Evolutionary conservation across 2,797 vertebrate genomes (phyloP).

Genomic region (Babyrousa celebensis): DNA sequence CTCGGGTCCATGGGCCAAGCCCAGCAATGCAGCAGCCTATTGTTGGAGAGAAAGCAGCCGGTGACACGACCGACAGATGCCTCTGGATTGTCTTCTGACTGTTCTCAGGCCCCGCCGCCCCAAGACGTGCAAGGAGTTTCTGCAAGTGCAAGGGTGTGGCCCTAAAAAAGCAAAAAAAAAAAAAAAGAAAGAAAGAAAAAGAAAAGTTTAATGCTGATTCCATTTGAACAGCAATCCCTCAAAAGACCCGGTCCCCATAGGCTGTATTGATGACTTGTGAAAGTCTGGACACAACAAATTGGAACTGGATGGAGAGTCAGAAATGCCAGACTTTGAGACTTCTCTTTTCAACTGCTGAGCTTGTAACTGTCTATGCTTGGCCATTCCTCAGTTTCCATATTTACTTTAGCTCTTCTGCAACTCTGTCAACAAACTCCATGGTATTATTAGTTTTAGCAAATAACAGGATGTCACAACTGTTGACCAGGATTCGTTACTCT

Average conservation of each 20-base stretch:
- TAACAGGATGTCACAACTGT: conserved; percentile 82
- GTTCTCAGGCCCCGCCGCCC: not conserved
- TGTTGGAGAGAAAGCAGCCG: not conserved
- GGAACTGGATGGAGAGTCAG: conserved; percentile 48
- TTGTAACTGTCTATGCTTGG: conserved; percentile 74
- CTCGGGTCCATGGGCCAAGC: conserved; percentile 14
- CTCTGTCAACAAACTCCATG: conserved; percentile 80
- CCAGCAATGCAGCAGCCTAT: not conserved
- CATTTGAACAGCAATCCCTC: conserved; percentile 47
- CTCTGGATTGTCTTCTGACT: conserved; percentile 39
- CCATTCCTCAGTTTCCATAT: conserved; percentile 84
- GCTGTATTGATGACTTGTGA: conserved; percentile 11
- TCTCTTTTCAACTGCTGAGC: conserved; percentile 66
- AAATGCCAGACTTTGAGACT: conserved; percentile 64
- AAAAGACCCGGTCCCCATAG: not conserved
- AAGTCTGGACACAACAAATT: conserved; percentile 40
- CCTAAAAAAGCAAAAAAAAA: no score
- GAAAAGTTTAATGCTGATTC: conserved; percentile 26
- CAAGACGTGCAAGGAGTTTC: conserved; percentile 39
- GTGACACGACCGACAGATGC: not conserved
- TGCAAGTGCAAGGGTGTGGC: not conserved
- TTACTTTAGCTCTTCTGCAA: conserved; percentile 84
- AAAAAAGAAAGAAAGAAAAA: no score
- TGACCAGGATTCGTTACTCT: conserved; percentile 82
- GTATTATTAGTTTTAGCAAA: conserved; percentile 86